A percentile compares a stretch with the other conserved stretches of the same genome.
phyloP scores from a whole-genome alignment of 2,888 invertebrate genomes.

The Thera obeliscata region DNA sequence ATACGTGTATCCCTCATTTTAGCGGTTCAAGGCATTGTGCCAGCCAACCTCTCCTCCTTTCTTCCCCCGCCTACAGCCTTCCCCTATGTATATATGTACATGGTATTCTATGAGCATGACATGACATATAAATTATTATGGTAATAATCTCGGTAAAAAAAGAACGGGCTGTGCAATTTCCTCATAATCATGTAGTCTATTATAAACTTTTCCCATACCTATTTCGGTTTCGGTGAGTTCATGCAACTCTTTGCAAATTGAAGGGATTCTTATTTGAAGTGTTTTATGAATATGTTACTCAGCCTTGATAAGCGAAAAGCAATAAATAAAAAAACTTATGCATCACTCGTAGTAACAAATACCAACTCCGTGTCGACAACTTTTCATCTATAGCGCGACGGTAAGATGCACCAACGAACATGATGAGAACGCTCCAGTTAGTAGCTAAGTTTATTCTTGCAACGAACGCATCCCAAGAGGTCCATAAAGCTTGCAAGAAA shows the following conservation, averaged over 20 bases:
- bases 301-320: background rate
- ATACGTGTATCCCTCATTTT: constrained; percentile 22
- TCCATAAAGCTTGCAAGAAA: constrained; percentile 38
- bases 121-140: constrained; percentile 56
- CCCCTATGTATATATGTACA: constrained; percentile 36
- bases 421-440: constrained; percentile 16
- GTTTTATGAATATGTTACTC: background rate
- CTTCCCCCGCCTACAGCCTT: constrained; percentile 39
- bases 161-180: constrained; percentile 28
- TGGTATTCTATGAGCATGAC: constrained; percentile 47
- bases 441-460: constrained; percentile 15
- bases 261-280: background rate
- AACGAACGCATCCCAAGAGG: constrained; percentile 32
- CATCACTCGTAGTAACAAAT: background rate
- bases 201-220: constrained; percentile 16
- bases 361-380: background rate
- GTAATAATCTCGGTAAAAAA: constrained; percentile 44
- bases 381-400: constrained; percentile 12
- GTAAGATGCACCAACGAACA: constrained; percentile 10
- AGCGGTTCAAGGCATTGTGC: constrained; percentile 25
- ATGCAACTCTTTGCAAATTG: background rate
- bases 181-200: constrained; percentile 17
- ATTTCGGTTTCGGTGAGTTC: constrained; percentile 13
- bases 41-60: constrained; percentile 38
- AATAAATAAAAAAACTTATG: constrained; percentile 1